Evolutionary conservation across 2,797 vertebrate genomes (phyloP).

Genomic region (Onychomys arenicola): DNA sequence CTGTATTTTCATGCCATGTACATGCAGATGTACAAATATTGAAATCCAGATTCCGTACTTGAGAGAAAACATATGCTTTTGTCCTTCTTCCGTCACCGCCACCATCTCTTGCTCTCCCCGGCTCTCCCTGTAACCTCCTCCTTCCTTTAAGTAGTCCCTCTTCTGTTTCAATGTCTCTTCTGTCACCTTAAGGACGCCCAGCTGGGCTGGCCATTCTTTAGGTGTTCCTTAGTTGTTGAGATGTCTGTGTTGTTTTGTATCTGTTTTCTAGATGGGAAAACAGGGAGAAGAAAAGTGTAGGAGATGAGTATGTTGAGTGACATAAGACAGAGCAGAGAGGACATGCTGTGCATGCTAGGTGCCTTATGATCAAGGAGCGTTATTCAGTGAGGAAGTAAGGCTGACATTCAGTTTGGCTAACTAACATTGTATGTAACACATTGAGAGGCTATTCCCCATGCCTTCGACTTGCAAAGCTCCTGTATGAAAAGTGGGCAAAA

Average conservation of each 20-base stretch:
- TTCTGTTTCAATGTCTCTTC: background rate
- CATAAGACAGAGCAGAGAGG: background rate
- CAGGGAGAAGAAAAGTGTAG: background rate
- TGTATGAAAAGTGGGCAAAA: constrained; percentile 89
- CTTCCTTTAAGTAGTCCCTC: background rate
- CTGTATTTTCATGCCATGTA: background rate
- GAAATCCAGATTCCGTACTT: background rate
- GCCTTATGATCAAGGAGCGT: background rate
- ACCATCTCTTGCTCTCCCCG: background rate
- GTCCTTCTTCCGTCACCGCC: background rate
- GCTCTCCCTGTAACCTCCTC: background rate
- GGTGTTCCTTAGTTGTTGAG: background rate
- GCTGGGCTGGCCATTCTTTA: background rate
- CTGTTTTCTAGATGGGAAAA: background rate
- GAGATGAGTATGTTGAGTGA: background rate
- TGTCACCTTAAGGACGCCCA: background rate
- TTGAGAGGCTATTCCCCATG: constrained; percentile 91
- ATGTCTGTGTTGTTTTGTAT: background rate
- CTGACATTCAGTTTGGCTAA: background rate
- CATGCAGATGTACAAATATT: background rate
- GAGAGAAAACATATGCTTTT: background rate
- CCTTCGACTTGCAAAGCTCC: constrained; percentile 94
- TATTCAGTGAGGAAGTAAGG: background rate
- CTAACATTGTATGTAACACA: constrained; percentile 79
- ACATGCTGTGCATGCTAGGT: background rate